These are phyloP conservation scores for Chroicocephalus ridibundus DNA, from an alignment of 2,113 vertebrate genomes.

Conservation along the genomic window DNA sequence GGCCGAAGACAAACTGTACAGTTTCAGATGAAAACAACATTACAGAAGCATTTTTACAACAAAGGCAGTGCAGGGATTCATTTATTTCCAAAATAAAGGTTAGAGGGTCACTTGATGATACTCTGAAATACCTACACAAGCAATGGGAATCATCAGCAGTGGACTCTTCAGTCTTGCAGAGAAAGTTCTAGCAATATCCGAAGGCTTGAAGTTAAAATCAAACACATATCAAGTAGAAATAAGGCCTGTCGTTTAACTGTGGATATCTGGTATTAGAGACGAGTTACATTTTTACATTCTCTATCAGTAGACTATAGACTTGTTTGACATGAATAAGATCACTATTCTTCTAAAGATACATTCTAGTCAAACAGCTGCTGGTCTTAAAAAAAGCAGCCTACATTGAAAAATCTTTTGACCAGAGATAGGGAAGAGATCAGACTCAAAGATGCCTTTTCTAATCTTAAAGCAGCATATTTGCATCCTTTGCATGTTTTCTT, in stretches of 20 bases:
- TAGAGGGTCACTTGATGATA: not conserved
- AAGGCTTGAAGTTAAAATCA: not conserved
- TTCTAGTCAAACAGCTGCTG: not conserved
- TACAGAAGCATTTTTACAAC: not conserved
- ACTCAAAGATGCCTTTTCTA: not conserved
- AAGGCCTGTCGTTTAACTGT: not conserved
- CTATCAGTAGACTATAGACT: not conserved
- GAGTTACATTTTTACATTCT: not conserved
- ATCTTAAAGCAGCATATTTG: not conserved
- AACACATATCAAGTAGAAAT: not conserved
- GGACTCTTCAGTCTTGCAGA: not conserved
- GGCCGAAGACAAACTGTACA: not conserved
- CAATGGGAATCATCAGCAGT: not conserved
- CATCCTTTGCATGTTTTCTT: not conserved
- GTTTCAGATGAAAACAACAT: not conserved
- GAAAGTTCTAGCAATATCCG: not conserved
- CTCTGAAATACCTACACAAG: not conserved
- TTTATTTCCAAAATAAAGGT: not conserved
- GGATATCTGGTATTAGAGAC: not conserved
- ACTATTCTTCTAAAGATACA: not conserved
- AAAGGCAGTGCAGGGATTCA: not conserved
- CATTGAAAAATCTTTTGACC: not conserved
- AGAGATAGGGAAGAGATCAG: not conserved
- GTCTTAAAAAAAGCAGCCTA: not conserved
- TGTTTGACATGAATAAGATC: not conserved